phyloP scores from a whole-genome alignment of 2,888 invertebrate species.

The Xanthorhoe spadicearia region DNA sequence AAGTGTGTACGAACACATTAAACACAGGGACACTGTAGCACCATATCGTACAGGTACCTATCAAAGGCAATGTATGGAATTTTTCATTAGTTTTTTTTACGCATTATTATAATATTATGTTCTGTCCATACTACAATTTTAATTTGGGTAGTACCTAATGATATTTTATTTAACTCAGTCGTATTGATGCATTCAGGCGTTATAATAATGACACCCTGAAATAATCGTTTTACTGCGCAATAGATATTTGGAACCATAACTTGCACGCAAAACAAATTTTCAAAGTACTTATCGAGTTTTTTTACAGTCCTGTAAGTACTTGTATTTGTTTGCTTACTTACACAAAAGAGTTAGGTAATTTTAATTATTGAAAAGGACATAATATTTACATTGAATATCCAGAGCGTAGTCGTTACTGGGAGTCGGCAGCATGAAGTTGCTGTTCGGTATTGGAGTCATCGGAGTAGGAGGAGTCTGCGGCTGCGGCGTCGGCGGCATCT shows the following conservation, averaged over 20 bases:
- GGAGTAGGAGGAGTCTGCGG: constrained; percentile 59
- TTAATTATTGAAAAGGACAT: not conserved
- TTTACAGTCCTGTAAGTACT: not conserved
- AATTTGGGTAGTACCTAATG: not conserved
- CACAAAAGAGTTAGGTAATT: not conserved
- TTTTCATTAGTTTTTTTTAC: not conserved
- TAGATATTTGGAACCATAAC: not conserved
- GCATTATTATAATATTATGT: not conserved
- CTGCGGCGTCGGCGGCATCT: constrained; percentile 64
- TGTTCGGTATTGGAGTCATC: constrained; percentile 55
- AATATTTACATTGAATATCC: constrained; percentile 80
- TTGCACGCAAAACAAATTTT: not conserved
- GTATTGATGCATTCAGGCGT: not conserved
- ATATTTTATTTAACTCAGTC: not conserved
- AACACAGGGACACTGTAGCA: constrained; percentile 11
- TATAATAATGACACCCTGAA: not conserved
- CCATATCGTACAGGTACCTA: constrained; percentile 1
- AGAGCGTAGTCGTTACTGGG: constrained; percentile 75
- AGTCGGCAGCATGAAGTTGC: constrained; percentile 64
- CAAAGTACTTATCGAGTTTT: not conserved
- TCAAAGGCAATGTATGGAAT: too few relatives aligned
- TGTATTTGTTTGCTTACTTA: not conserved
- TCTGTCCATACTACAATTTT: not conserved
- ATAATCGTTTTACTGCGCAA: not conserved
- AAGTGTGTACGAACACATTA: constrained; percentile 25